Base-by-base conservation (phyloP, 2,797 vertebrate species). In the Coranthus polyacanthus region DNA sequence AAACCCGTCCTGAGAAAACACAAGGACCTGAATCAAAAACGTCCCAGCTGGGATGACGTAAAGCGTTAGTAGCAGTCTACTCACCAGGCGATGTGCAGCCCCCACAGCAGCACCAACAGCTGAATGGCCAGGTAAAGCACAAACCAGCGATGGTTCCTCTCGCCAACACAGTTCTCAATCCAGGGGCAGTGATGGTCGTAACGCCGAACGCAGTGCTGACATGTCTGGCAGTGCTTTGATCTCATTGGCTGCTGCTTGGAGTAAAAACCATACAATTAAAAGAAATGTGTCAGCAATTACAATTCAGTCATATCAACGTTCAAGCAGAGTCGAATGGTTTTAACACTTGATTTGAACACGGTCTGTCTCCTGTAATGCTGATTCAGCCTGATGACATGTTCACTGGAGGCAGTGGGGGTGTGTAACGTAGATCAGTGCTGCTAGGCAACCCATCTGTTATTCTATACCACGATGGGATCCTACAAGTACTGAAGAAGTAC, bases 111-210 rank as follows among this genome's bases (percentile, higher is more conserved):
- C 56, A 95, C 96, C 15, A 93, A 51, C 29, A 99, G 93, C 92
- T 98, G 96, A 26, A 96, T 73, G 0, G 85, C 88, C 79, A 99
- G 66, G 87, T 96, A 98, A 7, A 91, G 79, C 10, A 98, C 83
- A 55, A 98, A 99, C 89, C 96, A 93, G 3, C 95, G 95, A 76
- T 98, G 97, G 85, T 98, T 98, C 75, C 92, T 93, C 77, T 98
- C 97, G 0, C 97, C 97, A 0, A 99, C 94, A 0, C 97, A 99
- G 92, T 98, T 99, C 90, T 97, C 96, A 2, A 98, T 96, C 97
- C 97, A 98, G 56, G 97, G 97, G 59, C 97, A 99, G 90, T 99
- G 97, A 56, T 99, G 97, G 89, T 99, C 98, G 0, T 95, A 99
- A 12, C 97, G 95, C 3, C 96, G 95, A 1, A 99, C 96, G 0